Base-by-base conservation (phyloP, 2,888 invertebrate genomes). In the Cotesia congregata region DNA sequence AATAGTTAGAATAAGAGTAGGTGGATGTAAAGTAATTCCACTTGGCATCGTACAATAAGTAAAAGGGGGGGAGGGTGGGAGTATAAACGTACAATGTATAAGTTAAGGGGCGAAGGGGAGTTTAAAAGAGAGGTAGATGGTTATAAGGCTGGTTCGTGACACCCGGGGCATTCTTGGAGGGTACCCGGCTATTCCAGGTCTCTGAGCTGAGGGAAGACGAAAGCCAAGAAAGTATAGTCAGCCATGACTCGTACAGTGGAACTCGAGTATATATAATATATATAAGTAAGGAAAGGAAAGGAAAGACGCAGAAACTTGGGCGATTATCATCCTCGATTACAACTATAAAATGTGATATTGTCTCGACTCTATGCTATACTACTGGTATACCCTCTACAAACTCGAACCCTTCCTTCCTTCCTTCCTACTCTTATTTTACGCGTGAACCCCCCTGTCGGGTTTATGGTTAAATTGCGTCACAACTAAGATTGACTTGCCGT, bases 271-370 rank as follows among this genome's bases (percentile, higher is more conserved):
- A 30, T 30, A 30, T 30, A 30, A 30, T 30, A 30, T 30, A 30
- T 30, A 30, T 30, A 30, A 30, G 30, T 30, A 30, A 30, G 30
- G 30, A 30, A 30, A 30, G 30, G 30, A 30, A 78, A 78, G 75
- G 79, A 79, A 80, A 87, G 86, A 85, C 87, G 84, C 86, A 88
- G 86, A 88, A 89, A 89, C 88, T 89, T 89, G 86, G 85, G 84
- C 88, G 88, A 89, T 89, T 89, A 89, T 86, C 85, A 88, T 88
- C 85, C 84, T 85, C 88, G 88, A 88, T 88, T 88, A 87, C 88
- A 87, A 89, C 88, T 88, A 88, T 89, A 89, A 89, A 89, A 89
- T 85, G 88, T 86, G 86, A 88, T 87, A 88, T 88, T 87, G 88
- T 87, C 82, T 80, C 80, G 71, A 75, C 70, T 74, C 71, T 74